Percentiles rank a stretch among this genome's conserved stretches.
These are phyloP conservation scores for Propithecus coquereli DNA, from an alignment of 2,113 vertebrate species.

Conservation along the genomic window DNA sequence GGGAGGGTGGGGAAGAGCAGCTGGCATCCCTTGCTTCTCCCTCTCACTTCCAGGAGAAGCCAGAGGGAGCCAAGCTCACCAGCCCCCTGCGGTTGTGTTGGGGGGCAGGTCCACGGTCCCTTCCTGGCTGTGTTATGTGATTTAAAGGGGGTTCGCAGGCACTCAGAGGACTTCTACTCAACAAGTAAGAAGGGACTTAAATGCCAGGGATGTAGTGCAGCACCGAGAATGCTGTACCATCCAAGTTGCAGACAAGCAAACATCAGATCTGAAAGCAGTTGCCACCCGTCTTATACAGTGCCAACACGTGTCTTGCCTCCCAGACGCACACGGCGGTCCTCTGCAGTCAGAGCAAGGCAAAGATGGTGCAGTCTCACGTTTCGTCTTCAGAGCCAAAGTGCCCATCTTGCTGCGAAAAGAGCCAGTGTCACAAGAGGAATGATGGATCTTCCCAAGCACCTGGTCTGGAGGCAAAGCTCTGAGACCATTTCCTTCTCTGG, in stretches of 20 bases:
- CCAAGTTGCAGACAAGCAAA: not conserved
- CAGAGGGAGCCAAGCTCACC: not conserved
- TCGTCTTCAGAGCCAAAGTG: not conserved
- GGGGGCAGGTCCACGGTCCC: accelerated
- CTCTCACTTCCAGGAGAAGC: not conserved
- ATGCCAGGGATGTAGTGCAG: not conserved
- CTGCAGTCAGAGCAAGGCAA: not conserved
- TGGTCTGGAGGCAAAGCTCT: not conserved
- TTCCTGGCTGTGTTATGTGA: not conserved
- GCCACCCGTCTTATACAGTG: too few relatives aligned
- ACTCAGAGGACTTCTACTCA: not conserved
- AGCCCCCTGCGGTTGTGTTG: not conserved
- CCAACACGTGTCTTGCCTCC: not conserved
- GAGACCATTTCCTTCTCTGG: not conserved
- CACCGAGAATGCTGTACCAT: not conserved
- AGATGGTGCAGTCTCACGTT: not conserved
- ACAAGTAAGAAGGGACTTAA: not conserved
- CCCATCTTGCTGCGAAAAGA: not conserved
- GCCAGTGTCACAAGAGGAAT: not conserved
- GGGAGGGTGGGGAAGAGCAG: not conserved
- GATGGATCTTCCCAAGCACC: not conserved
- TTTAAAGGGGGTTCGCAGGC: not conserved
- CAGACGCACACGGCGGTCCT: not conserved
- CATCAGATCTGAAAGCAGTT: accelerated
- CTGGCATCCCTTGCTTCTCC: not conserved